phyloP scores from a whole-genome alignment of 2,113 vertebrate species.

The Siniperca chuatsi region DNA sequence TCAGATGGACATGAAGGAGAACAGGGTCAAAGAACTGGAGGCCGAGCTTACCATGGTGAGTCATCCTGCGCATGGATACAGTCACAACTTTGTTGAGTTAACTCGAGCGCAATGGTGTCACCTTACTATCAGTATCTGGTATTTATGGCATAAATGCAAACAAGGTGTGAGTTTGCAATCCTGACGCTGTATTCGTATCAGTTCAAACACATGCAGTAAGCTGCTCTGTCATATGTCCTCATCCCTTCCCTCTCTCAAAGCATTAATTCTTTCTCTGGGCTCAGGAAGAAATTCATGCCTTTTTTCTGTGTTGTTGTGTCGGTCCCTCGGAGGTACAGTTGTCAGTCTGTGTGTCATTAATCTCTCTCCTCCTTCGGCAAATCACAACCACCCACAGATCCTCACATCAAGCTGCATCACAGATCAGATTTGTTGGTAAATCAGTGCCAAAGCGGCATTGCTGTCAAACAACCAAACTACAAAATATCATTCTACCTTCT shows the following conservation, averaged over 20 bases:
- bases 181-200: slow-evolving; percentile 5
- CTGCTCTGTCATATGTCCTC: slow-evolving; percentile 14
- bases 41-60: slow-evolving; percentile 98
- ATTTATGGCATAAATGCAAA: slow-evolving; percentile 12
- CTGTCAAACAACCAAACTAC: slow-evolving; percentile 26
- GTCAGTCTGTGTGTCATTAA: slow-evolving; percentile 65
- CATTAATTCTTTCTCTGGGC: slow-evolving; percentile 12
- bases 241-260: slow-evolving; percentile 20
- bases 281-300: slow-evolving; percentile 30
- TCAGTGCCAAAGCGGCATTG: slow-evolving; percentile 39
- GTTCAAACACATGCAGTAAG: slow-evolving; percentile 9
- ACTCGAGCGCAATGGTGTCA: not conserved
- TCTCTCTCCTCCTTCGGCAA: slow-evolving; percentile 55
- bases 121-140: not conserved
- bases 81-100: not conserved
- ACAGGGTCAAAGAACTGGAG: slow-evolving; percentile 98
- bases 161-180: slow-evolving; percentile 21
- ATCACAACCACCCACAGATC: slow-evolving; percentile 58
- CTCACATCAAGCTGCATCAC: slow-evolving; percentile 53
- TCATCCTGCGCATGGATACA: not conserved
- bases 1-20: slow-evolving; percentile 97
- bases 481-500: slow-evolving; percentile 7
- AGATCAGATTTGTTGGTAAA: slow-evolving; percentile 62
- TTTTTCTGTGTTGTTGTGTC: slow-evolving; percentile 12
- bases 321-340: slow-evolving; percentile 47